These are phyloP conservation scores for Eilema sororculum DNA, from an alignment of 2,888 invertebrate genomes.

Conservation along the genomic window DNA sequence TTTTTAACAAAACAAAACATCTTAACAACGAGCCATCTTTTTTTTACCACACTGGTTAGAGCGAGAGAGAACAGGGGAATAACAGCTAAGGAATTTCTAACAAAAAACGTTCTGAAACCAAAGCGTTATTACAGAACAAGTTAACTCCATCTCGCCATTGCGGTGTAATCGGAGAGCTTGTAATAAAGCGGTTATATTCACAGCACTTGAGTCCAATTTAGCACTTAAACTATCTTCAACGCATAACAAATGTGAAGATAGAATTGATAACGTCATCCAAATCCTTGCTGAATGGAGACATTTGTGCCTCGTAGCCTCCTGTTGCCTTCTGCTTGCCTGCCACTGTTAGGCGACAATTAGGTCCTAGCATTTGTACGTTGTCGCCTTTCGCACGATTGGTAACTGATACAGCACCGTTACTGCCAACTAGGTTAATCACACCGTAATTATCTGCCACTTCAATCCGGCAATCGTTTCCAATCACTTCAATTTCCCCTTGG, in stretches of 20 bases:
- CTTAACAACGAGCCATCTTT: constrained; percentile 5
- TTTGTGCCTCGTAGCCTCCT: constrained; percentile 73
- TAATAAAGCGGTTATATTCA: constrained; percentile 48
- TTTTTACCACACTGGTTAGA: constrained; percentile 8
- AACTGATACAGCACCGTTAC: constrained; percentile 72
- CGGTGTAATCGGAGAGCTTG: constrained; percentile 22
- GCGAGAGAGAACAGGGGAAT: constrained; percentile 43
- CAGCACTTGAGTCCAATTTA: constrained; percentile 51
- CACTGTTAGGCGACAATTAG: constrained; percentile 71
- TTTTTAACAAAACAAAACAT: background rate
- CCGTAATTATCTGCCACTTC: constrained; percentile 77
- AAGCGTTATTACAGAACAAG: constrained; percentile 22
- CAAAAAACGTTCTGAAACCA: constrained; percentile 16
- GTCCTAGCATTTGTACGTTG: constrained; percentile 73
- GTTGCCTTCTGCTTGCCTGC: constrained; percentile 73
- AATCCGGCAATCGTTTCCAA: constrained; percentile 79
- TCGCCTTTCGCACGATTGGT: constrained; percentile 73
- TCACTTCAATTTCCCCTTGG: constrained; percentile 80
- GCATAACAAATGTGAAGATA: constrained; percentile 82
- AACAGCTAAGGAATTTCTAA: constrained; percentile 36
- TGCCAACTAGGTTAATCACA: constrained; percentile 75
- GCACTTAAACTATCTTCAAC: constrained; percentile 61
- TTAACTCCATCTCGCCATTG: constrained; percentile 15
- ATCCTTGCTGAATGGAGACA: constrained; percentile 82
- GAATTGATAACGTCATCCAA: constrained; percentile 83